Evolutionary conservation across 2,797 vertebrate genomes (phyloP).

Genomic region (Esox masquinongy): DNA sequence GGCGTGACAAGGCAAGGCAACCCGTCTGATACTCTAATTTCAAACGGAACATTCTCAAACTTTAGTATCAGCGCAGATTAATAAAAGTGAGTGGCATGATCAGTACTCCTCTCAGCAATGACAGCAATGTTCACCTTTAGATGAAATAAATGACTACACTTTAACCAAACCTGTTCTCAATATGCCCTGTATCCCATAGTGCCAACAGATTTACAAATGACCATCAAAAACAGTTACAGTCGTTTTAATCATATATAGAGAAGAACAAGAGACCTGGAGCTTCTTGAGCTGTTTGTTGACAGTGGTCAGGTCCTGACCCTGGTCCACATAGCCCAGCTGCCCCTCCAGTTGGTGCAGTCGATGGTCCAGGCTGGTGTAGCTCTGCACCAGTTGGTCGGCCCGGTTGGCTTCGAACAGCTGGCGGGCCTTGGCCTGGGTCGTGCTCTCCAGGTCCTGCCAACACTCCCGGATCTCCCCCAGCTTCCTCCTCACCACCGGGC

Average conservation of each 20-base stretch:
- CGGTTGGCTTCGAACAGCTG: conserved; percentile 88
- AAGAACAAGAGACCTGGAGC: conserved; percentile 76
- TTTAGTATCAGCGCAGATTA: not conserved
- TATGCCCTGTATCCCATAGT: not conserved
- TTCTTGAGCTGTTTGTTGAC: conserved; percentile 91
- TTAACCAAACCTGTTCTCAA: not conserved
- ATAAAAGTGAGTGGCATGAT: not conserved
- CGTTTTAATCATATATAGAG: conserved; percentile 4
- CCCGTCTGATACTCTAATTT: too few relatives aligned
- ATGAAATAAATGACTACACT: not conserved
- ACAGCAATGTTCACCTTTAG: not conserved
- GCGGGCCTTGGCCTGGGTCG: conserved; percentile 84
- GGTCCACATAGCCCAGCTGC: conserved; percentile 80
- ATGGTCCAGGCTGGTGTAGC: conserved; percentile 84
- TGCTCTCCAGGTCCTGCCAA: conserved; percentile 89
- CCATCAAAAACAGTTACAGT: conserved; percentile 25
- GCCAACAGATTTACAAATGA: not conserved
- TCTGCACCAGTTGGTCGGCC: conserved; percentile 86
- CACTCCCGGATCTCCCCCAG: conserved; percentile 88
- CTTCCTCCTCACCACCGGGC: conserved; percentile 80
- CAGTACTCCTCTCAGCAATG: too few relatives aligned
- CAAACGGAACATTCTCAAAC: not conserved
- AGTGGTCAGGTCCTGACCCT: conserved; percentile 82
- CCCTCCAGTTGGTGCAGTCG: conserved; percentile 84
- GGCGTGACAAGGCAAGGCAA: too few relatives aligned